Base-by-base conservation (phyloP, 2,797 vertebrate genomes). In the Sciaenops ocellatus region DNA sequence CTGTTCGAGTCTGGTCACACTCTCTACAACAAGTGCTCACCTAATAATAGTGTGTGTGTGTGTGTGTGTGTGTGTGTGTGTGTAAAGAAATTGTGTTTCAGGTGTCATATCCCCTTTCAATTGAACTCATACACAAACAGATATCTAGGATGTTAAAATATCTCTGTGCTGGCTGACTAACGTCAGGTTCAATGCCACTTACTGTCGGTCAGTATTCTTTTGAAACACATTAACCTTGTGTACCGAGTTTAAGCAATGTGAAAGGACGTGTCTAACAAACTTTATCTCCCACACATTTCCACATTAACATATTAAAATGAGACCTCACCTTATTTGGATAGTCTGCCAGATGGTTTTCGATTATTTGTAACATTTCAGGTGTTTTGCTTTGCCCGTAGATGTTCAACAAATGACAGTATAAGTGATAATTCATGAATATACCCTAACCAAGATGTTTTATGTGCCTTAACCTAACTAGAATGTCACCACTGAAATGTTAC, bases 11-110 rank as follows among this genome's bases (percentile, higher is more conserved):
- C 76, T 67, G 41, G 76, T 69, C 78, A 82, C 80, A 86, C 76
- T 72, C 78, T 86, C 76, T 74, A 71, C 78, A 78, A 84, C 60
- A 75, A 87, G 74, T 52, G 22, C 69, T 85, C 78, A 82, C 69
- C 84, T 87, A 73, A 76, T 88, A 69, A 85, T 67, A 64, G 30
- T 78, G 34, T 62, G 34, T 44, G 50, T 57, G 47, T 51, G 22
- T 44, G 46, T 60, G 46, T 63, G 26, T n/a, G 28, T 42, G 8
- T 16, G 55, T 3, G 3, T 24, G 15, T 9, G 57, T 17, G 67
- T 8, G 12, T n/a, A 72, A 57, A 56, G 18, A 73, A 65, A 60
- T 61, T 65, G 38, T 64, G 28, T 69, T 82, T 80, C 63, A 73
- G 24, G 17, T 20, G 4, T 87, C 59, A 77, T 46, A 79, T 74